phyloP scores from a whole-genome alignment of 2,888 invertebrate species.

The Automeris io region DNA sequence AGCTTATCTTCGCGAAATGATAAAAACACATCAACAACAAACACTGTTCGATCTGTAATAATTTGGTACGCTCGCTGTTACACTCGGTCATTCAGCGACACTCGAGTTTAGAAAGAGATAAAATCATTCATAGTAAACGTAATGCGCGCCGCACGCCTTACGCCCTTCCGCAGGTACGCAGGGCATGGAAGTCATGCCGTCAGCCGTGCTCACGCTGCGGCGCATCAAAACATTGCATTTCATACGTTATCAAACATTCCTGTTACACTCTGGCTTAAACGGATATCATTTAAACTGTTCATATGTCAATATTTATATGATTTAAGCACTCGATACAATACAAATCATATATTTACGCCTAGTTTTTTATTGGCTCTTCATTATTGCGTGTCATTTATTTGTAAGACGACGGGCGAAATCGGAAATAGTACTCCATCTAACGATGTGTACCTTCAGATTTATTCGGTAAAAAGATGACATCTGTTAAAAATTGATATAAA shows the following conservation, averaged over 20 bases:
- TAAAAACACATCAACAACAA: conserved; percentile 72
- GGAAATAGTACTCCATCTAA: conserved; percentile 47
- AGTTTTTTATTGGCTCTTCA: conserved; percentile 68
- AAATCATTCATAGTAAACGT: conserved; percentile 78
- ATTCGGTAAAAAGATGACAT: too few species aligned
- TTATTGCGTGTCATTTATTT: conserved; percentile 76
- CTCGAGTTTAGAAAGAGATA: conserved; percentile 75
- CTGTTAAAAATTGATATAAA: too few species aligned
- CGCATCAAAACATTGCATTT: conserved; percentile 67
- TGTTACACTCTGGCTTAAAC: conserved; percentile 28
- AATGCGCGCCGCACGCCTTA: conserved; percentile 71
- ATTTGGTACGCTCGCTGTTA: conserved; percentile 72
- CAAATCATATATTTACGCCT: conserved; percentile 67
- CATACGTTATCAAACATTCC: conserved; percentile 36
- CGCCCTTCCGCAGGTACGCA: conserved; percentile 73
- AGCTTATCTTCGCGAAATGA: conserved; percentile 59
- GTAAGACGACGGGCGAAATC: too few species aligned
- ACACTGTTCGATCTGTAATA: conserved; percentile 59
- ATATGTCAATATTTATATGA: conserved; percentile 46
- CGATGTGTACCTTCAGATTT: too few species aligned
- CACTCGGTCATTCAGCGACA: conserved; percentile 76
- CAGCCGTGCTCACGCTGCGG: conserved; percentile 63
- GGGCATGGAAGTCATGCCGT: conserved; percentile 77
- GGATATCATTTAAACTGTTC: conserved; percentile 39
- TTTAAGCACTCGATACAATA: conserved; percentile 53